These are phyloP conservation scores for Eledona agricola DNA, from an alignment of 2,888 invertebrate genomes.

Conservation along the genomic window DNA sequence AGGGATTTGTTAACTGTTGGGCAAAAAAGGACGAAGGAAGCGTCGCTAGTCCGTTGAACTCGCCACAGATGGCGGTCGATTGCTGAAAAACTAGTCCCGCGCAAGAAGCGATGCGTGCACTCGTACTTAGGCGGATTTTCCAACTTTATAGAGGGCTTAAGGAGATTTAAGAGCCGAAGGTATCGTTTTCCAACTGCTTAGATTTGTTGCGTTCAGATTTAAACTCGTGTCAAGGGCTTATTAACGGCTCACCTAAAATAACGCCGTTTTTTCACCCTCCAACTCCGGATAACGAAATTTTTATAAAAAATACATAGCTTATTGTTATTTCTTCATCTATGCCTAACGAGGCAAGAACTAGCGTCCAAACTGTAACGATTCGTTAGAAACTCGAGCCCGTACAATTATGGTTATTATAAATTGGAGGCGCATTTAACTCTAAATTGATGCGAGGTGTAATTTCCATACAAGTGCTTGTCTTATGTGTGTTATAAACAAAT, in stretches of 20 bases:
- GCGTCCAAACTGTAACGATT: no score
- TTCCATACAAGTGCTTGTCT: constrained; percentile 32
- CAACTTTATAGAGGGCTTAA: constrained; percentile 42
- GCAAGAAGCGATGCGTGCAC: constrained; percentile 30
- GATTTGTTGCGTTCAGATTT: constrained; percentile 36
- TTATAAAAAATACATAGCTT: no score
- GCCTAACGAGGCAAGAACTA: no score
- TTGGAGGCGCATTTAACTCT: constrained; percentile 30
- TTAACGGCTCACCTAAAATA: constrained; percentile 42
- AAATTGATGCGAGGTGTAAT: constrained; percentile 30
- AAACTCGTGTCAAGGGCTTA: constrained; percentile 33
- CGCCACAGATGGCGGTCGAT: constrained; percentile 49
- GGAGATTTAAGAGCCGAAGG: constrained; percentile 40
- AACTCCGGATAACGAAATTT: no score
- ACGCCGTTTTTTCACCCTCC: no score
- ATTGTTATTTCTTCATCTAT: no score
- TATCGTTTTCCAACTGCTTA: constrained; percentile 37
- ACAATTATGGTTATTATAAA: constrained; percentile 29
- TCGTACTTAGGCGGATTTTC: constrained; percentile 41
- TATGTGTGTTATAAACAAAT: constrained; percentile 36
- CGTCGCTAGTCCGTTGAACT: constrained; percentile 45
- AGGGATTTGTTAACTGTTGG: constrained; percentile 27
- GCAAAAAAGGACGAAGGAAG: constrained; percentile 1
- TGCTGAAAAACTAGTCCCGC: constrained; percentile 48
- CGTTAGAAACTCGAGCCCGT: constrained; percentile 12